Conservation (phyloP, 2,113 vertebrate genomes). For the Callionymus lyra region DNA sequence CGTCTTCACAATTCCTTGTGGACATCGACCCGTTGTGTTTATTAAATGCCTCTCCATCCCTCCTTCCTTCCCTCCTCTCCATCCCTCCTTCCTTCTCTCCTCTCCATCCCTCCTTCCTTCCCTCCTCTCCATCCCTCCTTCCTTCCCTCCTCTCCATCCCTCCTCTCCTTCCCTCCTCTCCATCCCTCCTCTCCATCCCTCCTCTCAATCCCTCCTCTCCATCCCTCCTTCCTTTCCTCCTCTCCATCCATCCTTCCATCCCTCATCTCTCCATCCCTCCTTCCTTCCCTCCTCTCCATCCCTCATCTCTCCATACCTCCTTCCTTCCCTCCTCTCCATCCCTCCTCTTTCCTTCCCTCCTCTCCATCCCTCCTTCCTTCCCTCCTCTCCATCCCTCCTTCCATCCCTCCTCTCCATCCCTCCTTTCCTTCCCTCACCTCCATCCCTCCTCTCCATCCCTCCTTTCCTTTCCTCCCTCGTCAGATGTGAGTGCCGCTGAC, state of each 20-base stretch:
- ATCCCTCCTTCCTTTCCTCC: too few relatives aligned
- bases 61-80: too few relatives aligned
- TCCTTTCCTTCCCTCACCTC: too few relatives aligned
- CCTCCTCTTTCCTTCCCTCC: too few relatives aligned
- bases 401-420: slow-evolving; percentile 14
- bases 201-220: too few relatives aligned
- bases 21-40: slow-evolving; percentile 9
- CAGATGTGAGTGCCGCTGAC: slow-evolving; percentile 9
- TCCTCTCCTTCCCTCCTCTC: too few relatives aligned
- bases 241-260: slow-evolving; percentile 14
- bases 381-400: too few relatives aligned
- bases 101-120: slow-evolving; percentile 15
- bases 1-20: slow-evolving; percentile 14
- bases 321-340: slow-evolving; percentile 12
- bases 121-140: slow-evolving; percentile 14
- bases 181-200: slow-evolving; percentile 16
- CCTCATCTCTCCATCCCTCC: slow-evolving; percentile 14
- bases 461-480: too few relatives aligned
- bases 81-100: too few relatives aligned
- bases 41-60: slow-evolving; percentile 21
- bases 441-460: slow-evolving; percentile 15
- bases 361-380: slow-evolving; percentile 15
- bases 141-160: slow-evolving; percentile 14
- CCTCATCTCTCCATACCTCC: too few relatives aligned
- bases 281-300: slow-evolving; percentile 12